A percentile compares a stretch with the other conserved stretches of the same genome.
phyloP scores from a whole-genome alignment of 2,888 invertebrate species.

The Heliconius sara region DNA sequence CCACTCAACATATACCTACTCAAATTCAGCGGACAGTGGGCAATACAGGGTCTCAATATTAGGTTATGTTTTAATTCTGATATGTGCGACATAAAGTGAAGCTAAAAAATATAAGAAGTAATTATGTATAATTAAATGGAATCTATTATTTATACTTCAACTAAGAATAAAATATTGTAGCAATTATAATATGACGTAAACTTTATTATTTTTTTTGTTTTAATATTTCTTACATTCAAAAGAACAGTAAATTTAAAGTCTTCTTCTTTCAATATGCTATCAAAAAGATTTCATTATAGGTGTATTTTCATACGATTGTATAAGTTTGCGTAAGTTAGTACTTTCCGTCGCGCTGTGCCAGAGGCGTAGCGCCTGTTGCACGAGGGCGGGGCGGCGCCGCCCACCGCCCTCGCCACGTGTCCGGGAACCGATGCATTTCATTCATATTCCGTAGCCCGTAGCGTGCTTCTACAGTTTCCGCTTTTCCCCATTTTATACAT shows the following conservation, averaged over 20 bases:
- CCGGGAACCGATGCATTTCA: constrained; percentile 36
- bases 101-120: too few species aligned
- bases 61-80: too few species aligned
- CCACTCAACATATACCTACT: too few species aligned
- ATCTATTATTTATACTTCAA: too few species aligned
- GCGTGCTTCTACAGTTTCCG: background rate
- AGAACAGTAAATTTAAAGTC: background rate
- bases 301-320: background rate
- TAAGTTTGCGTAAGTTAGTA: constrained; percentile 22
- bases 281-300: background rate
- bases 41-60: too few species aligned
- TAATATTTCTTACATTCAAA: background rate
- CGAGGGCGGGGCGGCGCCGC: constrained; percentile 72
- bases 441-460: constrained; percentile 41
- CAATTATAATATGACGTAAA: background rate
- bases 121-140: too few species aligned
- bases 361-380: constrained; percentile 71
- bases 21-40: too few species aligned
- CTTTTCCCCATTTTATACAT: background rate
- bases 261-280: background rate
- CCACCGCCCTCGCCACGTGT: constrained; percentile 67
- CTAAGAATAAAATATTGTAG: background rate
- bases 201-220: too few species aligned
- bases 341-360: constrained; percentile 31
- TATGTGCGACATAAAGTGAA: too few species aligned